Evolutionary conservation across 2,113 vertebrate species (phyloP).

Genomic region (Oryzias javanicus): DNA sequence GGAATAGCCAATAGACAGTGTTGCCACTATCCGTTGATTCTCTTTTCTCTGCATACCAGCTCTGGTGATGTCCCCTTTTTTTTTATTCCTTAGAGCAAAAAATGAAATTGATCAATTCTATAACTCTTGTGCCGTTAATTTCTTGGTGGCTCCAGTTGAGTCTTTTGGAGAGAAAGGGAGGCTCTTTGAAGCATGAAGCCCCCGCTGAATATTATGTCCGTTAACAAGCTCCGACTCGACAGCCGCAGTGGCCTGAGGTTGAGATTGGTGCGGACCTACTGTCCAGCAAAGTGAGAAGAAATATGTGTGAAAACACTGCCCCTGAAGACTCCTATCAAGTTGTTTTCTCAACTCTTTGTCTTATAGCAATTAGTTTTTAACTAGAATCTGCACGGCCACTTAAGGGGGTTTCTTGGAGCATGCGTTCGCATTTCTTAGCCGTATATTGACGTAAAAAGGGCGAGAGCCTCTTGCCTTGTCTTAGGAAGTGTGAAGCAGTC

Average conservation of each 20-base stretch:
- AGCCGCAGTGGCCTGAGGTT: slow-evolving; percentile 43
- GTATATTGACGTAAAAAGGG: slow-evolving; percentile 26
- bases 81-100: slow-evolving; percentile 29
- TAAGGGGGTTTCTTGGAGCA: slow-evolving; percentile 19
- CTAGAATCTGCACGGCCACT: slow-evolving; percentile 7
- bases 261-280: slow-evolving; percentile 40
- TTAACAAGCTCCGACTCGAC: slow-evolving; percentile 54
- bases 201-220: slow-evolving; percentile 54
- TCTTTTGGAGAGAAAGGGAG: slow-evolving; percentile 33
- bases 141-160: slow-evolving; percentile 39
- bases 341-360: slow-evolving; percentile 2
- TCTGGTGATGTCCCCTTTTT: too few relatives aligned
- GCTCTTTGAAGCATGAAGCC: slow-evolving; percentile 62
- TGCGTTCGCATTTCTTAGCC: slow-evolving; percentile 39
- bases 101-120: slow-evolving; percentile 59
- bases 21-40: slow-evolving; percentile 19
- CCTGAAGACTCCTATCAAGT: slow-evolving; percentile 4
- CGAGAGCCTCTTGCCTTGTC: slow-evolving; percentile 13
- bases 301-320: slow-evolving; percentile 45
- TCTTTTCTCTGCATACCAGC: slow-evolving; percentile 10
- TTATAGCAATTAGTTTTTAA: slow-evolving; percentile 6
- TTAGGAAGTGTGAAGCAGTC: slow-evolving; percentile 25
- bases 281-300: slow-evolving; percentile 37
- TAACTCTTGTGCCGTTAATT: slow-evolving; percentile 48
- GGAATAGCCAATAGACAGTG: slow-evolving; percentile 43